These are phyloP conservation scores for Theocolax elegans DNA, from an alignment of 1,140 invertebrate genomes.

Conservation along the genomic window DNA sequence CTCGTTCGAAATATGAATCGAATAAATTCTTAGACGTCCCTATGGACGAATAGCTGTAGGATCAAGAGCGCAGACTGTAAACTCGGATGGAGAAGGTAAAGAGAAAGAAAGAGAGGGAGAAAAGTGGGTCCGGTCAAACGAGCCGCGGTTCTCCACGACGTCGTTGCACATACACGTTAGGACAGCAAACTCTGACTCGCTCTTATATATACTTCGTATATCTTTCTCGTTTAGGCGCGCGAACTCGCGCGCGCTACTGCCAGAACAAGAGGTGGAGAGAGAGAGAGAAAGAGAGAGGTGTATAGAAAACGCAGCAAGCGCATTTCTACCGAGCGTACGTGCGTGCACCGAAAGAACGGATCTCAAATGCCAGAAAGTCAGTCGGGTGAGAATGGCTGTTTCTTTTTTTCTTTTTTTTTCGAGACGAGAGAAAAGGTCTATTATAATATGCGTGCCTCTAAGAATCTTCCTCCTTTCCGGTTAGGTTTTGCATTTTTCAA, in stretches of 20 bases:
- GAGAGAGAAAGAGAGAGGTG: background rate
- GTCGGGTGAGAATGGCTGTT: background rate
- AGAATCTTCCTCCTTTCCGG: too few species aligned
- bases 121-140: constrained; percentile 45
- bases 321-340: constrained; percentile 1
- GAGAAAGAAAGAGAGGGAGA: background rate
- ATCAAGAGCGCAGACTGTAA: too few species aligned
- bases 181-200: background rate
- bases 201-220: background rate
- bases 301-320: background rate
- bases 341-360: background rate
- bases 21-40: too few species aligned
- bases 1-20: too few species aligned
- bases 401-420: too few species aligned
- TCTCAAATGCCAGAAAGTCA: constrained; percentile 6
- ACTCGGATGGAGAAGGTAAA: background rate
- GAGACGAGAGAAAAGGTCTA: too few species aligned
- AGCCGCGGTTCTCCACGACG: constrained; percentile 32
- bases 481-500: too few species aligned
- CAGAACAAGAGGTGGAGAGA: background rate
- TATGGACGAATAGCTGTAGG: too few species aligned
- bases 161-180: constrained; percentile 5
- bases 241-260: background rate
- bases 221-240: background rate
- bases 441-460: too few species aligned